Evolutionary conservation across 2,113 vertebrate species (phyloP).

Genomic region (Rallus limicola): DNA sequence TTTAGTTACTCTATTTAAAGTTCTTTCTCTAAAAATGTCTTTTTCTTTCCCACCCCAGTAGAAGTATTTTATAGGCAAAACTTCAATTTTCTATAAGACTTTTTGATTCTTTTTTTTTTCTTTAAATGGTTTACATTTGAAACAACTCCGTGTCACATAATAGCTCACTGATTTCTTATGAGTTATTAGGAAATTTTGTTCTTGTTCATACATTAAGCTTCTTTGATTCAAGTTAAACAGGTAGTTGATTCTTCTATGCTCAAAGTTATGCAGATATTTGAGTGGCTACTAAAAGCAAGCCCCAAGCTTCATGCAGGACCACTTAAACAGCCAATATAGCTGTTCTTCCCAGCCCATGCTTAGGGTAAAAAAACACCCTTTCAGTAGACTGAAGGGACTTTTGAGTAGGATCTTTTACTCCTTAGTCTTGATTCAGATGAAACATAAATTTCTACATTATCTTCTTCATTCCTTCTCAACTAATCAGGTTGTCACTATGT

Average conservation of each 20-base stretch:
- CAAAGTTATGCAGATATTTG: not conserved
- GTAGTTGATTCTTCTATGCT: not conserved
- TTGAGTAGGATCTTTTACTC: not conserved
- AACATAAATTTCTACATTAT: not conserved
- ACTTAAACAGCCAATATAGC: not conserved
- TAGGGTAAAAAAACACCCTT: not conserved
- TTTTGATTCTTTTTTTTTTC: not conserved
- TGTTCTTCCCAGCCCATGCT: not conserved
- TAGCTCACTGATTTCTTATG: not conserved
- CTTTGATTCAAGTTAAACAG: not conserved
- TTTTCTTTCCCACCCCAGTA: not conserved
- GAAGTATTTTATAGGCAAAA: not conserved
- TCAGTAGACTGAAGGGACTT: not conserved
- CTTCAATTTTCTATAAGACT: not conserved
- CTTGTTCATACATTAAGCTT: not conserved
- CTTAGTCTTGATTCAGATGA: not conserved
- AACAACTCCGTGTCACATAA: not conserved
- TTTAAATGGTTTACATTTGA: not conserved
- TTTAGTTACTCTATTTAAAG: not conserved
- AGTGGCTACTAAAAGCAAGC: not conserved
- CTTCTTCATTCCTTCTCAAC: not conserved
- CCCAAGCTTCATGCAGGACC: not conserved
- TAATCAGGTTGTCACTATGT: not conserved
- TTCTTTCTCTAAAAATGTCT: not conserved
- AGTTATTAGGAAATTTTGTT: not conserved